Evolutionary conservation across 2,888 invertebrate genomes (phyloP).

Genomic region (Keiferia lycopersicella): DNA sequence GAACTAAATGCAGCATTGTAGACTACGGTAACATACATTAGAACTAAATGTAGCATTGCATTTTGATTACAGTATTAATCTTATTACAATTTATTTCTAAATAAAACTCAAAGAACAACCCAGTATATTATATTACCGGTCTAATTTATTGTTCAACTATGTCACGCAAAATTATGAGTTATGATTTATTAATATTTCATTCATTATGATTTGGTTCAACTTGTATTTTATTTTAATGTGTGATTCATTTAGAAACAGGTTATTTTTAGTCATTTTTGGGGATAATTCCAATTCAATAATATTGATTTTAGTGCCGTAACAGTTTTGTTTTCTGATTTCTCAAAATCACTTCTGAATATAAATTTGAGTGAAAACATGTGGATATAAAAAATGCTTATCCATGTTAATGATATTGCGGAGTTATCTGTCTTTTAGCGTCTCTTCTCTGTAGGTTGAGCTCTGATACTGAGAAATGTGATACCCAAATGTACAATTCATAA

Average conservation of each 20-base stretch:
- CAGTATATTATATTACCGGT: constrained; percentile 41
- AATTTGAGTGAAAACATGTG: not conserved
- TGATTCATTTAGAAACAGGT: not conserved
- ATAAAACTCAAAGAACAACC: not conserved
- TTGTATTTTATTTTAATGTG: not conserved
- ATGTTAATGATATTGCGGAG: constrained; percentile 41
- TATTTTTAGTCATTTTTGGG: not conserved
- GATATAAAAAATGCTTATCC: constrained; percentile 38
- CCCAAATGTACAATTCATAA: constrained; percentile 53
- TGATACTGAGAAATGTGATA: constrained; percentile 60
- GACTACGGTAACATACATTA: too few species aligned
- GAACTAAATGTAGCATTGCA: not conserved
- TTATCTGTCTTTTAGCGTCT: constrained; percentile 29
- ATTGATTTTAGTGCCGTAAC: constrained; percentile 1
- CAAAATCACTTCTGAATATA: not conserved
- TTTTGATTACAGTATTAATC: too few species aligned
- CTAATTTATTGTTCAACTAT: constrained; percentile 51
- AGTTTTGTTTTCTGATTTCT: not conserved
- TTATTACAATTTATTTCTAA: too few species aligned
- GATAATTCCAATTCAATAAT: not conserved
- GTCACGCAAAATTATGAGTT: constrained; percentile 62
- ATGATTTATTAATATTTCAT: constrained; percentile 51
- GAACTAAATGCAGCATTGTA: not conserved
- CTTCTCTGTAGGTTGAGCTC: constrained; percentile 43
- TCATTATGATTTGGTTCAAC: constrained; percentile 5